phyloP scores from a whole-genome alignment of 1,140 invertebrate genomes.

The Hylyphantes graminicola region DNA sequence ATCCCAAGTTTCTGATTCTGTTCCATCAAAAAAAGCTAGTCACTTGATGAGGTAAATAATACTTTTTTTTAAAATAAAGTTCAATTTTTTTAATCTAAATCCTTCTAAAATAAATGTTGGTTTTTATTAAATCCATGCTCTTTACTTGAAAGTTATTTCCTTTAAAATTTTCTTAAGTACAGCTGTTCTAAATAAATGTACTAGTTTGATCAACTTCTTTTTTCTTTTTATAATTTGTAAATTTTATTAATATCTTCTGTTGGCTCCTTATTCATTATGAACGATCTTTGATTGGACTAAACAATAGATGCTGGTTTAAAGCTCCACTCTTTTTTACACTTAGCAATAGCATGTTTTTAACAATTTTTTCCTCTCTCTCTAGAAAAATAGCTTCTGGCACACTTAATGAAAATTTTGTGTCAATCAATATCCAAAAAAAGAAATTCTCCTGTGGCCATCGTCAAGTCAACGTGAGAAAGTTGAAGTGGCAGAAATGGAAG shows the following conservation, averaged over 20 bases:
- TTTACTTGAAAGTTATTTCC: background rate
- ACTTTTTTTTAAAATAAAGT: too few species aligned
- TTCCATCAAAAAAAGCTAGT: background rate
- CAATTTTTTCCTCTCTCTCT: constrained; percentile 22
- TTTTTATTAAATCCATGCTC: background rate
- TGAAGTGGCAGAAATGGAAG: constrained; percentile 85
- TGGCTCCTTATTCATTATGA: too few species aligned
- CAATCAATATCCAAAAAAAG: constrained; percentile 92
- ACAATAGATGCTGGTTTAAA: too few species aligned
- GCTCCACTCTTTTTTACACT: too few species aligned
- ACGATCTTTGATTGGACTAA: too few species aligned
- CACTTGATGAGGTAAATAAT: constrained; percentile 22
- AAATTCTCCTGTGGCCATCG: constrained; percentile 82
- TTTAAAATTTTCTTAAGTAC: too few species aligned
- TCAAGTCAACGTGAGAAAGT: constrained; percentile 71
- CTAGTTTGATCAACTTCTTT: too few species aligned
- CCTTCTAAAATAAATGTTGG: too few species aligned
- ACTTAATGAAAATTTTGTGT: constrained; percentile 89
- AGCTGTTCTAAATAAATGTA: too few species aligned
- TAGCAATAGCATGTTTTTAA: background rate
- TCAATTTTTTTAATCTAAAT: too few species aligned
- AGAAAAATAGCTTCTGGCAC: constrained; percentile 73
- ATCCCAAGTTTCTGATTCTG: background rate
- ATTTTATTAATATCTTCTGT: too few species aligned
- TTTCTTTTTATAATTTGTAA: too few species aligned